A percentile compares a stretch with the other conserved stretches of the same genome.
These are phyloP conservation scores for Cynaeus angustus DNA, from an alignment of 2,888 invertebrate species.

Conservation along the genomic window DNA sequence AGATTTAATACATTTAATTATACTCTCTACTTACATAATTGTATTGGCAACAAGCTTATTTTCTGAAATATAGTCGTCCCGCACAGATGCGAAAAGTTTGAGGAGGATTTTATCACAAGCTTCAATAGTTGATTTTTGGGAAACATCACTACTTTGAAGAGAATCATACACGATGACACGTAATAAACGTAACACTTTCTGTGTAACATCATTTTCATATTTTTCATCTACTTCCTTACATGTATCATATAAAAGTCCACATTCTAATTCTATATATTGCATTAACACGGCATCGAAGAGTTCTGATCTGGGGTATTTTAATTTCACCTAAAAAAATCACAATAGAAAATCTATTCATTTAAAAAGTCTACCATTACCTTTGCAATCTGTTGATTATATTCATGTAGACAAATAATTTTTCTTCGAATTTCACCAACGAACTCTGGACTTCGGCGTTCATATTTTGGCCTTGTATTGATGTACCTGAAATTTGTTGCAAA, in stretches of 20 bases:
- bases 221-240: constrained; percentile 30
- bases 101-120: constrained; percentile 53
- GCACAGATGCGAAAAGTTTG: constrained; percentile 51
- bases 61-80: constrained; percentile 48
- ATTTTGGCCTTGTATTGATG: constrained; percentile 53
- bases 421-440: constrained; percentile 54
- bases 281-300: constrained; percentile 57
- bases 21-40: constrained; percentile 51
- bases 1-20: neutral
- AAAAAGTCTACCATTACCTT: constrained; percentile 54
- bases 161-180: constrained; percentile 50
- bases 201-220: constrained; percentile 47
- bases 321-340: constrained; percentile 51
- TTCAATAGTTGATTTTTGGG: constrained; percentile 45
- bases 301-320: constrained; percentile 54
- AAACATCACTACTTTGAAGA: constrained; percentile 46
- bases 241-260: constrained; percentile 56
- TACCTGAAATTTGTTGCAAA: constrained; percentile 48
- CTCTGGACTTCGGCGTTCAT: constrained; percentile 49
- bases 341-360: neutral
- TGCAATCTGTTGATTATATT: constrained; percentile 58
- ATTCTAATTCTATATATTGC: constrained; percentile 61
- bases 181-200: constrained; percentile 51
- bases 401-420: constrained; percentile 57
- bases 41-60: constrained; percentile 53